A percentile compares a stretch with the other conserved stretches of the same genome.
phyloP scores from a whole-genome alignment of 2,113 vertebrate species.

The Grantiella picta region DNA sequence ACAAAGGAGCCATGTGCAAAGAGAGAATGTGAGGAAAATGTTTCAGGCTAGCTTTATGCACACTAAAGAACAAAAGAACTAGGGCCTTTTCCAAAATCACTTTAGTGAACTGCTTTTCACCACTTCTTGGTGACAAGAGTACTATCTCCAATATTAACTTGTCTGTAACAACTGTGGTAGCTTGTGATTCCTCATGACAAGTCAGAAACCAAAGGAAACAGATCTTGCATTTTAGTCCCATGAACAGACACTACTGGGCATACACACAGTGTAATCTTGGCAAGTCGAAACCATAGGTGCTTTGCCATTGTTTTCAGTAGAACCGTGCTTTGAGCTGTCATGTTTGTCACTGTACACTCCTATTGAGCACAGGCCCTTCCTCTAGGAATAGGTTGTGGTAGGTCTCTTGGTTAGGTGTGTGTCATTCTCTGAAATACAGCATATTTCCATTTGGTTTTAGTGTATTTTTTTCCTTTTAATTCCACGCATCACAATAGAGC shows the following conservation, averaged over 20 bases:
- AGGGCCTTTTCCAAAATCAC: neutral
- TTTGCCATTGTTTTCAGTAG: neutral
- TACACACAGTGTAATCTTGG: neutral
- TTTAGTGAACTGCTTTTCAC: neutral
- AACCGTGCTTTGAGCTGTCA: neutral
- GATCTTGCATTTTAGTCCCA: neutral
- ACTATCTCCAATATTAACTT: neutral
- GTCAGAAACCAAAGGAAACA: neutral
- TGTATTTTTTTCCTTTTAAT: neutral
- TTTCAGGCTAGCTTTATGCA: neutral
- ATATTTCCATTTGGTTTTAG: conserved; percentile 41
- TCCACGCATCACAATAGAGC: conserved; percentile 8
- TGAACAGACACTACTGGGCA: neutral
- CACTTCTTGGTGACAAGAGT: neutral
- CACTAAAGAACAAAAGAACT: neutral
- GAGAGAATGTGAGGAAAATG: neutral
- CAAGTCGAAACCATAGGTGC: neutral
- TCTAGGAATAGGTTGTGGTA: neutral
- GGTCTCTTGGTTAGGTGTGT: neutral
- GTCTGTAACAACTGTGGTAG: neutral
- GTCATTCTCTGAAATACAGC: conserved; percentile 16
- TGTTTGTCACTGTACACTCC: neutral
- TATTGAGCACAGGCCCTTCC: neutral
- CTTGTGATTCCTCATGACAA: neutral
- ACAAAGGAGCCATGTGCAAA: fast-evolving